Evolutionary conservation across 2,888 invertebrate species (phyloP).

Genomic region (Rhorus exstirpatorius): DNA sequence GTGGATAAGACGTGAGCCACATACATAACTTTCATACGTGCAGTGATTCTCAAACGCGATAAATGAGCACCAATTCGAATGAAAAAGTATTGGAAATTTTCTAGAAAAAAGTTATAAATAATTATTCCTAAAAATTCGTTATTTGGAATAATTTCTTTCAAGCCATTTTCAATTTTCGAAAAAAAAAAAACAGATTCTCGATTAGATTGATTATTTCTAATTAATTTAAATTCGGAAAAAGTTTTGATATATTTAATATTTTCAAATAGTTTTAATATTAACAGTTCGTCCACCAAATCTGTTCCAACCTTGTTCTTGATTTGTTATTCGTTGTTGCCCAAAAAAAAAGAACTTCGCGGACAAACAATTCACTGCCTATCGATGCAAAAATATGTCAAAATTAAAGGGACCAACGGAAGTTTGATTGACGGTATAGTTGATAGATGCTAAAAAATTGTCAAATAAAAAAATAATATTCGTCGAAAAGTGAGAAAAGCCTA

Average conservation of each 20-base stretch:
- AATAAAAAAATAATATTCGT: not conserved
- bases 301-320: not conserved
- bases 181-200: not conserved
- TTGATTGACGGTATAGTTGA: conserved; percentile 43
- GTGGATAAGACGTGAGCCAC: conserved; percentile 74
- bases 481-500: conserved; percentile 1
- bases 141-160: not conserved
- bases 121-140: not conserved
- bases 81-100: not conserved
- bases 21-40: conserved; percentile 64
- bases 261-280: too few species aligned
- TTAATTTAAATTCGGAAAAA: too few species aligned
- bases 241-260: too few species aligned
- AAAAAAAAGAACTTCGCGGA: too few species aligned
- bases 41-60: conserved; percentile 73
- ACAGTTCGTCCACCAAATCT: too few species aligned
- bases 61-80: not conserved
- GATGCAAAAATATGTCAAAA: not conserved
- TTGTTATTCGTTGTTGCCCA: not conserved
- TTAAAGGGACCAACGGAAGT: not conserved
- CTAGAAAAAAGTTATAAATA: not conserved
- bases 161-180: not conserved
- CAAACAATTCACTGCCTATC: not conserved
- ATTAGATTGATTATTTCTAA: too few species aligned
- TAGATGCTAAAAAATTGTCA: conserved; percentile 44